These are phyloP conservation scores for Vicugna pacos DNA, from an alignment of 2,113 vertebrate species.

Conservation along the genomic window DNA sequence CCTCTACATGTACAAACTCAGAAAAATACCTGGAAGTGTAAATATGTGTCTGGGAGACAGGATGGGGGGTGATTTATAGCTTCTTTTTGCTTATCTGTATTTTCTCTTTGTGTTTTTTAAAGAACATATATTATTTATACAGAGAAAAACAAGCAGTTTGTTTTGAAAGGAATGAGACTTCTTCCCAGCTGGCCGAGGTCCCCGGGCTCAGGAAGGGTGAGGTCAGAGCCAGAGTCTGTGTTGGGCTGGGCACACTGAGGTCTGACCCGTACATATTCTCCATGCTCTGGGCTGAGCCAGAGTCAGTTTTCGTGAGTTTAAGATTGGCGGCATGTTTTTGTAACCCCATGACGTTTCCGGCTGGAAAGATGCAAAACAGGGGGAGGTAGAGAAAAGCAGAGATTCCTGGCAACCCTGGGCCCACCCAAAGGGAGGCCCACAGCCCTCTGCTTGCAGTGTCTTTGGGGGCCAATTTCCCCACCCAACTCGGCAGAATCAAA, in stretches of 20 bases:
- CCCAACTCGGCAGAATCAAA: not conserved
- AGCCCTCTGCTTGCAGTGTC: not conserved
- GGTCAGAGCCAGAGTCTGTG: not conserved
- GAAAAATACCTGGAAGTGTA: not conserved
- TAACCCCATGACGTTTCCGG: slow-evolving; percentile 91
- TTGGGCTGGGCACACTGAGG: slow-evolving; percentile 86
- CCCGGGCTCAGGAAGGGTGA: no score
- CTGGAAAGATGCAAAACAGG: slow-evolving; percentile 75
- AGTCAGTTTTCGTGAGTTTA: slow-evolving; percentile 90
- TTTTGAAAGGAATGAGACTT: not conserved
- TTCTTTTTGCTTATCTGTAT: slow-evolving; percentile 24
- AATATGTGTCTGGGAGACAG: not conserved
- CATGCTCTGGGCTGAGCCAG: slow-evolving; percentile 87
- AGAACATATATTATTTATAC: not conserved
- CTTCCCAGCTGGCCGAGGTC: no score
- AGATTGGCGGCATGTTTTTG: slow-evolving; percentile 84
- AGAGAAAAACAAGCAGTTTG: slow-evolving; percentile 37
- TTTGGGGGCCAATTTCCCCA: not conserved
- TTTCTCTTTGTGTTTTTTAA: not conserved
- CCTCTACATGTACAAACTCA: not conserved
- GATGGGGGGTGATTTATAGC: not conserved
- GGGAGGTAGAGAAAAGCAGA: not conserved
- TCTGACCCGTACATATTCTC: slow-evolving; percentile 83
- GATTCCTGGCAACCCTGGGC: not conserved
- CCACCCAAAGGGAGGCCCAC: not conserved